Base-by-base conservation (phyloP, 2,888 invertebrate species). In the Lordiphosa fenestrarum region DNA sequence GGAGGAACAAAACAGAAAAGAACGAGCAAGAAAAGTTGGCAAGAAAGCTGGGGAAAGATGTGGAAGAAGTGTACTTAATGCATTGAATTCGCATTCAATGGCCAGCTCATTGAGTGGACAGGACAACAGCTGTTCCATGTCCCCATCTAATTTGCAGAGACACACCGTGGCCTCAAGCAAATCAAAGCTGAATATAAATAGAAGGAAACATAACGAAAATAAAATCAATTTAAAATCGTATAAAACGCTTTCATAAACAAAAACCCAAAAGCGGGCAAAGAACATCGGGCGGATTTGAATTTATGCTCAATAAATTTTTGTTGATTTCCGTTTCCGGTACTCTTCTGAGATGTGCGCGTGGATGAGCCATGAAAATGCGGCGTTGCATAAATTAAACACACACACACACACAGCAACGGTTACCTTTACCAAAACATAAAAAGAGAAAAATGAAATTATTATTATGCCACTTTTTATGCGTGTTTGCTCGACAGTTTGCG, bases 231-330 rank as follows among this genome's bases (percentile, higher is more conserved):
- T 77, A 68, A 82, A 82, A 75, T 66, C 75, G 60, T 62, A 84
- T 84, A 84, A 80, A 84, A 81, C 63, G 82, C 66, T 71, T 68
- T 65, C 66, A 57, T 66, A 81, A 81, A 70, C 70, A 74, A 81
- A 72, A 72, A 53, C 63, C 57, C 58, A 44, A 41, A 33, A 46
- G 58, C 68, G 49, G 63, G 37, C 60, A 62, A 40, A 54, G 59
- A 61, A 52, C 64, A 66, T 65, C 66, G 63, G 66, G 64, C 65
- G 69, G 85, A 84, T 84, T 81, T 73, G 73, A 84, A 85, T 83
- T 85, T 85, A 84, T 81, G 83, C 84, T 70, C 83, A 83, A 83
- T 83, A 83, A 85, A 85, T 81, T 83, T 84, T 70, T 81, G 78
- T 77, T 81, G 80, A 83, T 81, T 83, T 83, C 78, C 80, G 65